A percentile compares a stretch with the other conserved stretches of the same genome.
These are phyloP conservation scores for Drosophila murphyi DNA, from an alignment of 1,140 invertebrate genomes.

Conservation along the genomic window DNA sequence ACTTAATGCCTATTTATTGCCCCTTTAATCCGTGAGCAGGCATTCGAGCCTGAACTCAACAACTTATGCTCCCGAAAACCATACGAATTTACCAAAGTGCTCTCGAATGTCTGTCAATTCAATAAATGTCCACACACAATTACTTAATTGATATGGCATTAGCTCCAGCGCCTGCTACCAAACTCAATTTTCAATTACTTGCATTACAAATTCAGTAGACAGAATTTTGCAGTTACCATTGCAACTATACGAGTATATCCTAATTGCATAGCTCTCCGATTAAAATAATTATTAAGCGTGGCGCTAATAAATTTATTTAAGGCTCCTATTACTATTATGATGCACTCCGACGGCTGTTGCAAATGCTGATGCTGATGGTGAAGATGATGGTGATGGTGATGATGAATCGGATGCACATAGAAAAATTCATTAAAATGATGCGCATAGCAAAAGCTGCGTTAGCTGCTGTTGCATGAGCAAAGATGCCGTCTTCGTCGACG, in stretches of 20 bases:
- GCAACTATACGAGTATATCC: neutral
- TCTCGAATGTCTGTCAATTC: slow-evolving; percentile 1
- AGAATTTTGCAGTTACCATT: neutral
- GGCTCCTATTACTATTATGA: slow-evolving; percentile 39
- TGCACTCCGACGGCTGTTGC: slow-evolving; percentile 2
- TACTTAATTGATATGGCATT: slow-evolving; percentile 75
- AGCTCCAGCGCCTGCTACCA: slow-evolving; percentile 34
- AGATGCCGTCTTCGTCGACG: slow-evolving; percentile 13
- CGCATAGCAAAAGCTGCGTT: slow-evolving; percentile 38
- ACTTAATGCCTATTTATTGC: slow-evolving; percentile 81
- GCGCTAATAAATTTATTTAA: slow-evolving; percentile 63
- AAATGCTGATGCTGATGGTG: slow-evolving; percentile 5
- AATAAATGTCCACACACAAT: slow-evolving; percentile 56
- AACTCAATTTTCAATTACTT: slow-evolving; percentile 65
- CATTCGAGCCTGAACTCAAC: slow-evolving; percentile 55
- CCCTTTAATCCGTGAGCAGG: slow-evolving; percentile 64
- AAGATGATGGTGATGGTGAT: slow-evolving; percentile 17
- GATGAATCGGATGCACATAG: slow-evolving; percentile 40
- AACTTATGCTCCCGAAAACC: slow-evolving; percentile 37
- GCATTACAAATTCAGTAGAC: slow-evolving; percentile 44
- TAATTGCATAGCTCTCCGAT: slow-evolving; percentile 5
- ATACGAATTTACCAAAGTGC: slow-evolving; percentile 36
- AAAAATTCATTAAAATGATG: slow-evolving; percentile 75
- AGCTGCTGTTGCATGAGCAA: slow-evolving; percentile 2
- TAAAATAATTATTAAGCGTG: slow-evolving; percentile 25